Evolutionary conservation across 2,113 vertebrate species (phyloP), one percentile per base, ranked within the genome.

Genomic region (Ascaphus truei): DNA sequence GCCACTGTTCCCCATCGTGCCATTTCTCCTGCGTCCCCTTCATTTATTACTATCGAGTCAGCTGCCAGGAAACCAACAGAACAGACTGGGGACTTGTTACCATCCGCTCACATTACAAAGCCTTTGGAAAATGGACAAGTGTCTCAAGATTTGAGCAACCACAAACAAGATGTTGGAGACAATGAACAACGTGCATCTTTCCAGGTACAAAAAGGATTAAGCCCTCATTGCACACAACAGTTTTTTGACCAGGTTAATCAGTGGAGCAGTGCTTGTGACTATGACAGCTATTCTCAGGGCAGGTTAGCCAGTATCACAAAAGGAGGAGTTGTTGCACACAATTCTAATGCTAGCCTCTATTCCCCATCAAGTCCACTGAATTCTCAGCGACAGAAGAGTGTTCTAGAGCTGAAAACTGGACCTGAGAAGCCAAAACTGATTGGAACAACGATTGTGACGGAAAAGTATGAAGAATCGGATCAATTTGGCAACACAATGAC

Each of bases 31-130:
- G 90, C 90, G 5, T 93, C 93, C 15, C 93, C 94, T 20, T 91
- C 86, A 3, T 96, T 91, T 59, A 96, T 94, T 77, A 84, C 93
- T 45, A 92, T 94, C 1, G 88, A 95, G 34, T 96, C 92, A 4
- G 89, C 90, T 31, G 85, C 88, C 13, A 89, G 88, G 75, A 94
- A 91, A 72, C 76, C 81, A 10, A 41, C 56, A 1, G 81, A 88
- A 7, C 69, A 80, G 9, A 68, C 23, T 18, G 33, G 25, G 1
- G 27, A 13, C 8, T 37, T 7, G 11, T 12, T 12, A 4, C 4
- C 43, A 1, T 36, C 43, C 7, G 13, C 22, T 15, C 2, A 7
- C 1, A 2, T 72, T 34, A 10, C 76, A 37, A 62, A 50, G 41
- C n/a, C n/a, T n/a, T n/a, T n/a, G n/a, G 33, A 81, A 71, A 71